Percentiles rank a stretch among this genome's conserved stretches.
These are phyloP conservation scores for Oceanodroma tethys DNA, from an alignment of 2,113 vertebrate genomes.

Conservation along the genomic window DNA sequence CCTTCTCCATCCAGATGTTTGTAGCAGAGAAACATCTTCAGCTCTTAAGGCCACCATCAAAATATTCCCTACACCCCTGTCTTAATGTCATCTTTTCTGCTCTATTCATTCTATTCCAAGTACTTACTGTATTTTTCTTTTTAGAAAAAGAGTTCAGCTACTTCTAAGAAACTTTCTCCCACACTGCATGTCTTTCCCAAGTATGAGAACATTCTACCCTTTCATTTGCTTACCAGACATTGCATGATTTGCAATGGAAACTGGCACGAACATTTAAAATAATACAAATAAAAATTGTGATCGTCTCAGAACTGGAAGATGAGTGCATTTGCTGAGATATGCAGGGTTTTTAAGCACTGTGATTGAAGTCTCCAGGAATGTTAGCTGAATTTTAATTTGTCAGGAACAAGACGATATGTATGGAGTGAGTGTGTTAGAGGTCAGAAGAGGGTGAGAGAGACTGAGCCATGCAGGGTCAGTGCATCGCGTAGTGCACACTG, in stretches of 20 bases:
- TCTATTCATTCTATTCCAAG: constrained; percentile 24
- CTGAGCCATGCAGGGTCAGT: background rate
- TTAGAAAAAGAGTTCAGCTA: constrained; percentile 33
- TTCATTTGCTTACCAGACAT: constrained; percentile 73
- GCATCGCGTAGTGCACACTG: background rate
- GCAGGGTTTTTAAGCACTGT: background rate
- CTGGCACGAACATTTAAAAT: constrained; percentile 51
- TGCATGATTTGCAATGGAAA: constrained; percentile 67
- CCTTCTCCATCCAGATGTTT: background rate
- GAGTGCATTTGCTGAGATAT: constrained; percentile 20
- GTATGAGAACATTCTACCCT: constrained; percentile 68
- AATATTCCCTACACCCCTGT: background rate
- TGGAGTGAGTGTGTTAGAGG: background rate
- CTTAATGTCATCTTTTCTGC: background rate
- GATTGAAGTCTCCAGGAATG: constrained; percentile 42
- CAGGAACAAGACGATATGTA: background rate
- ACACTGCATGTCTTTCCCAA: constrained; percentile 46
- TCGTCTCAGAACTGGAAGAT: constrained; percentile 44
- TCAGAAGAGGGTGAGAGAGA: background rate
- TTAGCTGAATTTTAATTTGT: constrained; percentile 39
- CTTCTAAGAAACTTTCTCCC: constrained; percentile 60
- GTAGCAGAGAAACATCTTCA: background rate
- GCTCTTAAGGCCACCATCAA: background rate
- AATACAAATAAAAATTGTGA: constrained; percentile 65
- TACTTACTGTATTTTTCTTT: constrained; percentile 46